A percentile compares a stretch with the other conserved stretches of the same genome.
These are phyloP conservation scores for Camponotus vicinus DNA, from an alignment of 1,140 invertebrate species.

Conservation along the genomic window DNA sequence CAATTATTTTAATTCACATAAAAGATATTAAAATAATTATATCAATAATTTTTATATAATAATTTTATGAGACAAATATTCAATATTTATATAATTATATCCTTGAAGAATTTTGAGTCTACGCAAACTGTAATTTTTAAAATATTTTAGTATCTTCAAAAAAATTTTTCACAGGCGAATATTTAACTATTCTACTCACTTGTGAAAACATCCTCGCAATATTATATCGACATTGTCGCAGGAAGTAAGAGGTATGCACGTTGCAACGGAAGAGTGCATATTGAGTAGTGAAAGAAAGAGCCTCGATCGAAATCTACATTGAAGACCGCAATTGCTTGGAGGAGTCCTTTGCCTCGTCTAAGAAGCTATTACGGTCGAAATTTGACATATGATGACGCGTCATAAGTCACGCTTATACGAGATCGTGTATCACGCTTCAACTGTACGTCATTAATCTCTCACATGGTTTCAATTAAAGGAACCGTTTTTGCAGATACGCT, in stretches of 20 bases:
- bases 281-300: constrained; percentile 6
- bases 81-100: no score
- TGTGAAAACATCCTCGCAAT: constrained; percentile 28
- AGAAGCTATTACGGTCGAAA: neutral
- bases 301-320: neutral
- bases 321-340: neutral
- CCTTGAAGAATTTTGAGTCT: neutral
- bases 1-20: neutral
- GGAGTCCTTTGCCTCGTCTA: no score
- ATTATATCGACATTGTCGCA: constrained; percentile 18
- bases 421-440: neutral
- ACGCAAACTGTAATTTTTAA: neutral
- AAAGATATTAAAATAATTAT: neutral
- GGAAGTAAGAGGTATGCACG: constrained; percentile 36
- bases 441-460: constrained; percentile 12
- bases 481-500: neutral
- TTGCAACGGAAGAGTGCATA: constrained; percentile 11
- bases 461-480: constrained; percentile 36
- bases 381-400: constrained; percentile 3
- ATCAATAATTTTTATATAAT: neutral
- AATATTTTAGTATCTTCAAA: neutral
- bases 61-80: neutral
- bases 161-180: neutral
- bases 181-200: constrained; percentile 20
- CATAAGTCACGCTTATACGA: neutral